phyloP scores from a whole-genome alignment of 2,113 vertebrate genomes.

The Bathybates hornii region DNA sequence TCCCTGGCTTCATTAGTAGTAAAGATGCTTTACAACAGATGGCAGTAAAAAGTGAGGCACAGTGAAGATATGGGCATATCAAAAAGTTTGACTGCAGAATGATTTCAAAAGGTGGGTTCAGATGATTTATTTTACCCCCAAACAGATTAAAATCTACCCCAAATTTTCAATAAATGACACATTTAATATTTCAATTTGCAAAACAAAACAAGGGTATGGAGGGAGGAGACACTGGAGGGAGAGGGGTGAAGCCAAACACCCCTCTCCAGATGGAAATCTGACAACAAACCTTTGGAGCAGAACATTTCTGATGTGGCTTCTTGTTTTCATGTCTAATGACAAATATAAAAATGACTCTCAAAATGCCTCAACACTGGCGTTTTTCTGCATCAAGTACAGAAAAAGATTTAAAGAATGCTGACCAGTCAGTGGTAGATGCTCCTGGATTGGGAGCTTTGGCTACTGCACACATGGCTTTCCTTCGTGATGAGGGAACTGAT shows the following conservation, averaged over 20 bases:
- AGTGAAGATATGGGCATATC: too few relatives aligned
- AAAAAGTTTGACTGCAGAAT: background rate
- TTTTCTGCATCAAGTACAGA: background rate
- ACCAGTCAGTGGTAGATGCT: background rate
- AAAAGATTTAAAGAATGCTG: background rate
- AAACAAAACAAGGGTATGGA: background rate
- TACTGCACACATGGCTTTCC: background rate
- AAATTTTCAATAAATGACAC: background rate
- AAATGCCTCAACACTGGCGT: background rate
- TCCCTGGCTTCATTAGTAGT: too few relatives aligned
- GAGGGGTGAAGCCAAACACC: background rate
- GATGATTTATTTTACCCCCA: background rate
- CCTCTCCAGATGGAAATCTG: background rate
- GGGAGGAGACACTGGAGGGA: background rate
- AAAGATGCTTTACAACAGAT: too few relatives aligned
- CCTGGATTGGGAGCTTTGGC: background rate
- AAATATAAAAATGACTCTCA: background rate
- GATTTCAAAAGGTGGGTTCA: background rate
- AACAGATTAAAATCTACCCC: background rate
- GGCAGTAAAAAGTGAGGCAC: too few relatives aligned
- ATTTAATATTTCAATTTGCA: background rate
- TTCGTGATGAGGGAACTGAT: background rate
- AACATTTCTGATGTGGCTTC: background rate
- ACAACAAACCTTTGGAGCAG: background rate
- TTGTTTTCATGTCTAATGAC: background rate